Evolutionary conservation across 2,888 invertebrate species (phyloP), one percentile per base, ranked within the genome.

Genomic region (Chymomyza fuscimana): DNA sequence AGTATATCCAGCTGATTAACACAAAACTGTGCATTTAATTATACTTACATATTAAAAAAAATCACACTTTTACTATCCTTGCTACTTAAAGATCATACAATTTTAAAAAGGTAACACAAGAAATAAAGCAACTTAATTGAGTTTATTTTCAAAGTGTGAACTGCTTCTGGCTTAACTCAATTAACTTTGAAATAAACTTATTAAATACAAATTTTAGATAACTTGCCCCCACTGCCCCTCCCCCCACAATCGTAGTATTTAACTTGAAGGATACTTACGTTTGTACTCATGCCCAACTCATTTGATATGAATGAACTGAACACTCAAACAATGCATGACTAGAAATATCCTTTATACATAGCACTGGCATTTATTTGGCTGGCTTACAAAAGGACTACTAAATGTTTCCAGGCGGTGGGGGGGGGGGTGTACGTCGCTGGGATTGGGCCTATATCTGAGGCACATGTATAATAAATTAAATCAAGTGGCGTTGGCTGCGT

Each of bases 401-500:
- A 46, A 46, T 46, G 40, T 46, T 46, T 46, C 40, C 32, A 32
- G 9, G 32, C 32, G 32, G 5, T 32, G 4, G 25, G 25, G 25
- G 4, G 25, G 25, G 25, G 32, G 0, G 32, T 32, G 9, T 32
- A 9, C 7, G 32, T 5, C 32, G 32, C 32, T 25, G 32, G 32
- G 32, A 46, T 10, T 46, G 40, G 40, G 40, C 9, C 32, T 32
- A 32, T 9, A 32, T 32, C 32, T 32, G 19, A 54, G 10, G 54
- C 16, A n/a, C 15, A 25, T 56, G 16, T 22, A 46, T 63, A 58
- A 65, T 67, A 72, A 64, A 78, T 56, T 77, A 58, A 68, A 70
- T 76, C 71, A 69, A 73, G 69, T 73, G 77, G 73, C 77, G 67
- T 71, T 66, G 73, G 76, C 32, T 58, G 77, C 73, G 67, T 78